Conservation (phyloP, 1,140 invertebrate genomes). For the Palaemon carinicauda region DNA sequence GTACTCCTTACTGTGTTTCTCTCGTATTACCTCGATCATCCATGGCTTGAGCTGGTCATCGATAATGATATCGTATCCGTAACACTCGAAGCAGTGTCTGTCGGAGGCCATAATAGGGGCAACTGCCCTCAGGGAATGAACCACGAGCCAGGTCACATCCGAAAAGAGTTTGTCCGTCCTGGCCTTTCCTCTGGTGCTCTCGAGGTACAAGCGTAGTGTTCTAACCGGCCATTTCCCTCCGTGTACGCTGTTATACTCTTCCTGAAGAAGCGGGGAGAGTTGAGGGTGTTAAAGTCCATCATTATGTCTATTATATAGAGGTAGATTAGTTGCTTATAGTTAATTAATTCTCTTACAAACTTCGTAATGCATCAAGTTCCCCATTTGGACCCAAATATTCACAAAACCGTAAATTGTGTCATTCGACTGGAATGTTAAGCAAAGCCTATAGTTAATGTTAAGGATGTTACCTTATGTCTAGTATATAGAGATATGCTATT, state of each 20-base stretch:
- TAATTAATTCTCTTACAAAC: too few relatives aligned
- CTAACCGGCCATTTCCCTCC: conserved; percentile 94
- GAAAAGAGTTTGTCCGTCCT: conserved; percentile 85
- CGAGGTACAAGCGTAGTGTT: conserved; percentile 88
- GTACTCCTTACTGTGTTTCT: background rate
- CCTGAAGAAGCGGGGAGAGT: conserved; percentile 68
- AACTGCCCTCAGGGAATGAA: conserved; percentile 71
- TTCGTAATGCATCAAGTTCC: too few relatives aligned
- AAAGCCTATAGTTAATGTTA: too few relatives aligned
- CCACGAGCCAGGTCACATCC: conserved; percentile 72
- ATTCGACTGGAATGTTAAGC: too few relatives aligned
- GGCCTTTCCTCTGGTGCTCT: conserved; percentile 87
- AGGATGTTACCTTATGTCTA: too few relatives aligned
- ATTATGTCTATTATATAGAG: too few relatives aligned
- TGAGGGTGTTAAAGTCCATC: too few relatives aligned
- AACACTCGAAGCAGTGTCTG: conserved; percentile 84
- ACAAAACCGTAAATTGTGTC: too few relatives aligned
- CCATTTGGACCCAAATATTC: too few relatives aligned
- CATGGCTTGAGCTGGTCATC: conserved; percentile 86
- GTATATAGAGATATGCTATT: too few relatives aligned
- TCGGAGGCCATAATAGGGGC: conserved; percentile 79
- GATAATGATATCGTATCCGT: conserved; percentile 87
- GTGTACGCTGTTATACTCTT: conserved; percentile 93
- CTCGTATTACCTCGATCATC: conserved; percentile 79
- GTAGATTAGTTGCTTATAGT: too few relatives aligned